Percentiles rank a stretch among this genome's conserved stretches.
Evolutionary conservation across 1,140 invertebrate species (phyloP).

Genomic region (Tetramorium alpestre): DNA sequence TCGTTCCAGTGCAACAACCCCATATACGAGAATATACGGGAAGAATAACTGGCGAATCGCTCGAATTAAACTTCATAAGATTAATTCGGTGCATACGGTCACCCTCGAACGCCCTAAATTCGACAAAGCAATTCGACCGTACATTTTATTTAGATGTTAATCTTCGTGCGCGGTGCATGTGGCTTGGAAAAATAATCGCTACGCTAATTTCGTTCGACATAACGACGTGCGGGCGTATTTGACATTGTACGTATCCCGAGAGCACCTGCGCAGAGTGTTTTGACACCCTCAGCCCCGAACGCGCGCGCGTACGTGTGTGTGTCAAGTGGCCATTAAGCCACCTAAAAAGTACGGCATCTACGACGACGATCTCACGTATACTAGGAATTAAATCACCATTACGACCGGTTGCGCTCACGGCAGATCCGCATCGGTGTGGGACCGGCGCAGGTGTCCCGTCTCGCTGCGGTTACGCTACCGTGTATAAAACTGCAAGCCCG

Average conservation of each 20-base stretch:
- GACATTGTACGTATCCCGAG: conserved; percentile 43
- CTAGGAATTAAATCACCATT: conserved; percentile 83
- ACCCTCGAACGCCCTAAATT: conserved; percentile 52
- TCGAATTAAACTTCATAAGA: conserved; percentile 44
- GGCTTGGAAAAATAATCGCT: conserved; percentile 60
- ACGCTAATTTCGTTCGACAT: conserved; percentile 63
- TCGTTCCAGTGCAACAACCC: not conserved
- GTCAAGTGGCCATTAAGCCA: conserved; percentile 81
- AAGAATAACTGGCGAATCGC: conserved; percentile 8
- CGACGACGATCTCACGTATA: conserved; percentile 79
- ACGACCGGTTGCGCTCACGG: conserved; percentile 76
- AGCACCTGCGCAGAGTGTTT: conserved; percentile 48
- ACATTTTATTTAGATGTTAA: conserved; percentile 56
- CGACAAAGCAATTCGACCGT: conserved; percentile 44
- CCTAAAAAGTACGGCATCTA: conserved; percentile 76
- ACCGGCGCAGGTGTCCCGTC: conserved; percentile 80
- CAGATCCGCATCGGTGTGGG: conserved; percentile 81
- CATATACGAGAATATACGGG: too few species aligned
- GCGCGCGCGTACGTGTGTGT: conserved; percentile 73
- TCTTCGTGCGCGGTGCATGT: conserved; percentile 21
- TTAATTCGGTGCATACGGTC: conserved; percentile 45
- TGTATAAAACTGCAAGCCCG: conserved; percentile 22
- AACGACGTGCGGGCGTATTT: conserved; percentile 55
- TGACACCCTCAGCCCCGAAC: not conserved
- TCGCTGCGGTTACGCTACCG: conserved; percentile 74